These are phyloP conservation scores for Leptothorax acervorum DNA, from an alignment of 2,888 invertebrate genomes.

Conservation along the genomic window DNA sequence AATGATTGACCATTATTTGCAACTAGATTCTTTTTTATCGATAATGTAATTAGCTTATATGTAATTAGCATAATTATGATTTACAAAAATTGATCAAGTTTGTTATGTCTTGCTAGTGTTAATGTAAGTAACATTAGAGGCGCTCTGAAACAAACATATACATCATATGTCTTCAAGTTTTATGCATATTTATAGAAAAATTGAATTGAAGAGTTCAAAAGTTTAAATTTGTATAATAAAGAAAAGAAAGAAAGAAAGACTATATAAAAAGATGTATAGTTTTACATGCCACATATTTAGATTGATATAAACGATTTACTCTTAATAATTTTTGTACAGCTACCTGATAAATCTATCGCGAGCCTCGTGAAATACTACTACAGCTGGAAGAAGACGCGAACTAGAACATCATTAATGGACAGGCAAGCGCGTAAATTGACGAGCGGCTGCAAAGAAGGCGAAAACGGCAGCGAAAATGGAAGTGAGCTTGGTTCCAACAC, in stretches of 20 bases:
- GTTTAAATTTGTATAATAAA: background rate
- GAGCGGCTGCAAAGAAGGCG: slow-evolving; percentile 90
- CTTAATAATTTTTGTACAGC: slow-evolving; percentile 86
- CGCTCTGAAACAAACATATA: background rate
- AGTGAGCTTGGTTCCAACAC: slow-evolving; percentile 94
- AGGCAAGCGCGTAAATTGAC: slow-evolving; percentile 90
- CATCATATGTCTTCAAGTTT: background rate
- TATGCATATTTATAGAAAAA: background rate
- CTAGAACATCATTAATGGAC: slow-evolving; percentile 97
- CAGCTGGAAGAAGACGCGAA: slow-evolving; percentile 98
- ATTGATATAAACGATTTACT: background rate
- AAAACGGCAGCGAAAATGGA: slow-evolving; percentile 91
- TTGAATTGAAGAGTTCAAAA: background rate
- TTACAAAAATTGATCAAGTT: background rate
- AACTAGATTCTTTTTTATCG: background rate
- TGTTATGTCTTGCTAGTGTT: background rate
- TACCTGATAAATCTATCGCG: slow-evolving; percentile 98
- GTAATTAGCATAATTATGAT: background rate
- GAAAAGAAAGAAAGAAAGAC: background rate
- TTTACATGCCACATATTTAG: background rate
- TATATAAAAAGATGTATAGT: background rate
- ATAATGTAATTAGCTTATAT: background rate
- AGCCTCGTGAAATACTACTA: slow-evolving; percentile 99
- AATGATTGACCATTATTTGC: background rate
- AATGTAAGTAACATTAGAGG: background rate